These are phyloP conservation scores for Glossophaga mutica DNA, from an alignment of 2,797 vertebrate species.

Conservation along the genomic window DNA sequence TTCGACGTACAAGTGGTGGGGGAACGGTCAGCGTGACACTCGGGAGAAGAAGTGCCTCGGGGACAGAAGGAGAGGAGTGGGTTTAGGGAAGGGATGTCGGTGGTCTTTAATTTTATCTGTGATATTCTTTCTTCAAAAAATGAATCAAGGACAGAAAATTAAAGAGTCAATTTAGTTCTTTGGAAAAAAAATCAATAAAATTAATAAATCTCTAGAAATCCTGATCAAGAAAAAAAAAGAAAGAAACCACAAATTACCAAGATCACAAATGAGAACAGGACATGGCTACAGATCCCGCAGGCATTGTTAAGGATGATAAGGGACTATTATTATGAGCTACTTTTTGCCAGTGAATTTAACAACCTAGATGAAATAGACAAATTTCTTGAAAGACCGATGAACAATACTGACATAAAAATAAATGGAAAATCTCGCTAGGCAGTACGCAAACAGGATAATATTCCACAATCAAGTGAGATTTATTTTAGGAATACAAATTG, in stretches of 20 bases:
- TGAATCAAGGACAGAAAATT: conserved; percentile 22
- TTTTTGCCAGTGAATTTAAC: neutral
- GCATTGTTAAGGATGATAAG: neutral
- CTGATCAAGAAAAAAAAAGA: neutral
- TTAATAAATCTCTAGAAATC: neutral
- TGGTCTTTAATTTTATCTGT: neutral
- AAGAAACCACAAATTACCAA: neutral
- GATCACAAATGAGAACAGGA: neutral
- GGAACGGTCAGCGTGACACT: neutral
- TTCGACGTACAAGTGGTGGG: neutral
- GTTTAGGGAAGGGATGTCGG: neutral
- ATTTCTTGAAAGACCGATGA: conserved; percentile 19
- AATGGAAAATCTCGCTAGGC: neutral
- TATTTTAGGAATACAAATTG: neutral
- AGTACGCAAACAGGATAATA: neutral
- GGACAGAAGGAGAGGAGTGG: neutral
- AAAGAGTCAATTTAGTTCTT: neutral
- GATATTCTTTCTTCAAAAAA: neutral
- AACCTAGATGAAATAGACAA: neutral
- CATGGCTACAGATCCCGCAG: neutral
- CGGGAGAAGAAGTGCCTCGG: neutral
- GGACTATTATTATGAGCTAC: neutral
- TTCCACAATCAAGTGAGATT: neutral
- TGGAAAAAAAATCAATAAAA: neutral
- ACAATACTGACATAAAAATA: neutral